phyloP scores from a whole-genome alignment of 1,140 invertebrate species.

The Drosophila ambigua region DNA sequence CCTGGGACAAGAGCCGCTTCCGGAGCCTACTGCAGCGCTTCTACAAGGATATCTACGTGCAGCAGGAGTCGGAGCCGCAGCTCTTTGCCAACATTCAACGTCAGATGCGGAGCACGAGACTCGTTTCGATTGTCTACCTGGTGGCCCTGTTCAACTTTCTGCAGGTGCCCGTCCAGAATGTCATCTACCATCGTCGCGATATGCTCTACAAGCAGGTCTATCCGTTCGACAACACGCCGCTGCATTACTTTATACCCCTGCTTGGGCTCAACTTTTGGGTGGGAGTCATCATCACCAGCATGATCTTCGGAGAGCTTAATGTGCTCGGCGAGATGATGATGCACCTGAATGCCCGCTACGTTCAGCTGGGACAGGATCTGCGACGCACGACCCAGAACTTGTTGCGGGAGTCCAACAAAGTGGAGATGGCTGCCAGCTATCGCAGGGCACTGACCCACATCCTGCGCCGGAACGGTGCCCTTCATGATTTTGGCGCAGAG shows the following conservation, averaged over 20 bases:
- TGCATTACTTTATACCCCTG: constrained; percentile 51
- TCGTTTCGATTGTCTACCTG: constrained; percentile 58
- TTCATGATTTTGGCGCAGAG: constrained; percentile 59
- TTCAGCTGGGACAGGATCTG: constrained; percentile 54
- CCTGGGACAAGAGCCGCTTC: constrained; percentile 52
- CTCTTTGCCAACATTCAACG: constrained; percentile 49
- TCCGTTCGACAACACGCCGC: constrained; percentile 57
- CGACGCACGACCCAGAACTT: not conserved
- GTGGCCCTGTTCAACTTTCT: constrained; percentile 57
- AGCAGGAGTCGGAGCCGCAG: constrained; percentile 27
- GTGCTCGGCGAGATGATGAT: constrained; percentile 68
- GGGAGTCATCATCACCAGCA: constrained; percentile 63
- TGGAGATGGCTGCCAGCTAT: constrained; percentile 37
- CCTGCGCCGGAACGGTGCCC: constrained; percentile 50
- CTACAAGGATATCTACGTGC: constrained; percentile 62
- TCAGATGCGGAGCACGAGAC: constrained; percentile 51
- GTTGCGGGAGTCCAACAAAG: not conserved
- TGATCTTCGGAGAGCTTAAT: constrained; percentile 70
- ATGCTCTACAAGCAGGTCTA: constrained; percentile 69
- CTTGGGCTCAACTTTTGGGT: constrained; percentile 60
- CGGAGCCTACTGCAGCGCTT: constrained; percentile 58
- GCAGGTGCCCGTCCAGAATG: constrained; percentile 51
- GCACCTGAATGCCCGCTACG: constrained; percentile 70
- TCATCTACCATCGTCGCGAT: constrained; percentile 54
- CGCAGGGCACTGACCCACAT: constrained; percentile 34